A percentile compares a stretch with the other conserved stretches of the same genome.
Evolutionary conservation across 1,140 invertebrate genomes (phyloP).

Genomic region (Caenorhabditis briggsae): DNA sequence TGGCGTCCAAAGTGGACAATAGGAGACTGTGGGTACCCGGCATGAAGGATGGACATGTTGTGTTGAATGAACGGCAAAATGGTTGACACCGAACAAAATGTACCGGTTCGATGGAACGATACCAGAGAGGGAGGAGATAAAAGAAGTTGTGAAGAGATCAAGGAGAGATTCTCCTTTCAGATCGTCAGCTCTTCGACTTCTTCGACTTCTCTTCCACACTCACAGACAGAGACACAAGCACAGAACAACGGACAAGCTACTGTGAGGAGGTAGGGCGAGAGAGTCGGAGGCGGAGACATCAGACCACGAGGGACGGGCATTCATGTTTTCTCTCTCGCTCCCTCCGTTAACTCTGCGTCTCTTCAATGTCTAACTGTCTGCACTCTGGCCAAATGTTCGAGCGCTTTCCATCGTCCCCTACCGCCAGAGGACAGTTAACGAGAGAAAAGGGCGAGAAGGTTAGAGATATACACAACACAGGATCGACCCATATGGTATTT

Average conservation of each 20-base stretch:
- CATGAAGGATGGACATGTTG: conserved; percentile 41
- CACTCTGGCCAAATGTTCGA: conserved; percentile 52
- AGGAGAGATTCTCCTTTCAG: conserved; percentile 36
- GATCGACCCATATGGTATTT: neutral
- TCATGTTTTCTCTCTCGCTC: conserved; percentile 7
- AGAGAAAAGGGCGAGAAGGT: conserved; percentile 5
- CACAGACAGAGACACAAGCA: conserved; percentile 53
- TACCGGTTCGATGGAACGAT: conserved; percentile 39
- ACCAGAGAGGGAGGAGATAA: conserved; percentile 2
- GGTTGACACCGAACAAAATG: conserved; percentile 29
- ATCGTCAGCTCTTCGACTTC: conserved; percentile 51
- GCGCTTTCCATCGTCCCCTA: conserved; percentile 39
- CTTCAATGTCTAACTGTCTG: neutral
- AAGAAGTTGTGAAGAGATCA: conserved; percentile 33
- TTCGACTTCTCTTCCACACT: conserved; percentile 33
- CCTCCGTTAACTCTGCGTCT: conserved; percentile 19
- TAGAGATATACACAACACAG: conserved; percentile 11
- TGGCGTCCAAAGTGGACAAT: conserved; percentile 29
- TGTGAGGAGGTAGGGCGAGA: conserved; percentile 48
- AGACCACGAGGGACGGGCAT: conserved; percentile 24
- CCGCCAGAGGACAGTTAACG: conserved; percentile 21
- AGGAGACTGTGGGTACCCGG: conserved; percentile 41
- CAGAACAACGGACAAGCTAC: conserved; percentile 53
- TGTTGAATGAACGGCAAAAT: conserved; percentile 46
- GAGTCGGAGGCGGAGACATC: conserved; percentile 41